Conservation (phyloP, 2,797 vertebrate species). For the Xyrichtys novacula region DNA sequence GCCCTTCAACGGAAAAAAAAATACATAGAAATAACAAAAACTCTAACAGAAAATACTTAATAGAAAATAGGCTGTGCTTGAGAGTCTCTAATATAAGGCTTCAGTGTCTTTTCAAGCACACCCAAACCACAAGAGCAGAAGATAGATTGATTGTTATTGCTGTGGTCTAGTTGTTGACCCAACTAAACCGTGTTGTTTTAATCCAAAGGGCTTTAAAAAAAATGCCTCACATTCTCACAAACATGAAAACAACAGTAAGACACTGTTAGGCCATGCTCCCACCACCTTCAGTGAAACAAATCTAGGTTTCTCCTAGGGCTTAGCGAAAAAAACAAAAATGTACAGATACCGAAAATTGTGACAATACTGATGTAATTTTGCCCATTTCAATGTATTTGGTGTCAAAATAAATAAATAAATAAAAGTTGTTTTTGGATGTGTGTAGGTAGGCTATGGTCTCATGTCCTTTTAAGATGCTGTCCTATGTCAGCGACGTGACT, state of each 20-base stretch:
- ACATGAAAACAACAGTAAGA: not conserved
- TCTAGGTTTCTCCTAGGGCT: not conserved
- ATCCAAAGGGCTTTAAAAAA: constrained; percentile 2
- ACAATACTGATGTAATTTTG: no score
- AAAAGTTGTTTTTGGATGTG: no score
- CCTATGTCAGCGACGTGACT: no score
- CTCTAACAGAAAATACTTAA: not conserved
- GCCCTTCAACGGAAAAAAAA: constrained; percentile 22
- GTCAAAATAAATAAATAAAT: no score
- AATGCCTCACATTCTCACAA: not conserved
- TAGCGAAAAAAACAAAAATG: no score
- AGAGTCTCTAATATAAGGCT: not conserved
- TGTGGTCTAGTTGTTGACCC: not conserved
- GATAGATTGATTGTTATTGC: not conserved
- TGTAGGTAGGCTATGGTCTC: no score
- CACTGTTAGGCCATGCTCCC: not conserved
- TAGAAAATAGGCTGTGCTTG: not conserved
- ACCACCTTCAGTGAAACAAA: not conserved
- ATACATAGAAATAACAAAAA: constrained; percentile 15
- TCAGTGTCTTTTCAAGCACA: not conserved
- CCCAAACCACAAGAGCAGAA: not conserved
- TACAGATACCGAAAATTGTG: no score
- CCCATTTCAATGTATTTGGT: no score
- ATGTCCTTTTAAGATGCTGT: no score
- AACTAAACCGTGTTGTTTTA: not conserved